A percentile compares a stretch with the other conserved stretches of the same genome.
Evolutionary conservation across 2,888 invertebrate genomes (phyloP).

Genomic region (Plutella xylostella): DNA sequence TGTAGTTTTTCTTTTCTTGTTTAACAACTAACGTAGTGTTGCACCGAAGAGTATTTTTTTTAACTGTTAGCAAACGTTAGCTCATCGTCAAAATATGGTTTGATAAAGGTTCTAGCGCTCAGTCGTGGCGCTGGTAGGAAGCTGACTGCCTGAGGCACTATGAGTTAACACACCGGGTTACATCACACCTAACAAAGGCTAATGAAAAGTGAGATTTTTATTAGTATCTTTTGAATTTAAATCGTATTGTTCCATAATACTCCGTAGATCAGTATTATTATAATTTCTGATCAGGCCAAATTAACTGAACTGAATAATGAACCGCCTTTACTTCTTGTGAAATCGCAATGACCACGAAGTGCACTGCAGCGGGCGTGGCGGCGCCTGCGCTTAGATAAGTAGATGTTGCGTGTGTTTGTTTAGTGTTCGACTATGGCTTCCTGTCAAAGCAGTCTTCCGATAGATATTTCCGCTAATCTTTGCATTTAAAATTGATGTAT

Average conservation of each 20-base stretch:
- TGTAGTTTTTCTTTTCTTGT: slow-evolving; percentile 39
- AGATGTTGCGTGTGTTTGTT: slow-evolving; percentile 24
- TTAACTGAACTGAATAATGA: slow-evolving; percentile 58
- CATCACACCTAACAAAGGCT: slow-evolving; percentile 29
- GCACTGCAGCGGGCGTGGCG: slow-evolving; percentile 29
- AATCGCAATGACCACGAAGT: slow-evolving; percentile 48
- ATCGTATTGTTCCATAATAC: slow-evolving; percentile 39
- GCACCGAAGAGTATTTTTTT: not conserved
- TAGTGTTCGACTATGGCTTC: slow-evolving; percentile 65
- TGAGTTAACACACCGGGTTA: not conserved
- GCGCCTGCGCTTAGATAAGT: slow-evolving; percentile 57
- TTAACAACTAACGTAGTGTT: slow-evolving; percentile 24
- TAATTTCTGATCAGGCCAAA: slow-evolving; percentile 62
- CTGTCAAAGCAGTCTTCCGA: slow-evolving; percentile 68
- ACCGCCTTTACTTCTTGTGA: slow-evolving; percentile 61
- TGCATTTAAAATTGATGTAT: slow-evolving; percentile 58
- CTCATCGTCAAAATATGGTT: not conserved
- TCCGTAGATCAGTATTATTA: slow-evolving; percentile 54
- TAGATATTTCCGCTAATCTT: slow-evolving; percentile 60
- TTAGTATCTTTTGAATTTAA: slow-evolving; percentile 32
- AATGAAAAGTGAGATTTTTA: slow-evolving; percentile 42
- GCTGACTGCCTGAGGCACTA: slow-evolving; percentile 37
- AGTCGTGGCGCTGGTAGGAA: slow-evolving; percentile 23
- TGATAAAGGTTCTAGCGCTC: slow-evolving; percentile 15
- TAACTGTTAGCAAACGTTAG: not conserved